Base-by-base conservation (phyloP, 2,888 invertebrate genomes). In the Drosophila diplacantha region DNA sequence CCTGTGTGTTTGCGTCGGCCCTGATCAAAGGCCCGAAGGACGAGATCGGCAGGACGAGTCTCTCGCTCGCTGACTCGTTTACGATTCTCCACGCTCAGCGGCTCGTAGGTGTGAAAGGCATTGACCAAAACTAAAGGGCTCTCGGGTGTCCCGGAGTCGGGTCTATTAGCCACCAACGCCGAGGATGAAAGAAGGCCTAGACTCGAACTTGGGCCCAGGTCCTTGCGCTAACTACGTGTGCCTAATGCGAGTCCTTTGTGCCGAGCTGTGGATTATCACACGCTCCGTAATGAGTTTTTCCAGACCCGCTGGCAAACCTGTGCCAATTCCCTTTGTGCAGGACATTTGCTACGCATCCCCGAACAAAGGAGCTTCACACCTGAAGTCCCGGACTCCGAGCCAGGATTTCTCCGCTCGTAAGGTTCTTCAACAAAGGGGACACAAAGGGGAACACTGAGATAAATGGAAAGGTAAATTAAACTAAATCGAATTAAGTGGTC, bases 201-300 rank as follows among this genome's bases (percentile, higher is more conserved):
- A 26, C 26, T 26, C 9, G 26, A 9, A 26, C 26, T 26, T 9
- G 26, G 26, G 26, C 26, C 55, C 47, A 70, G 62, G 56, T 73
- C 77, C 64, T 66, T 66, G 58, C 72, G 78, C 80, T 84, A 85
- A 85, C 85, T 74, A 85, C 67, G 83, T 84, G 85, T 85, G 74
- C 77, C 84, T 75, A 85, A 85, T 85, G 78, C 57, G 24, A 51
- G 50, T 44, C 75, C 71, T 73, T 73, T 70, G 74, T 74, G 57
- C 55, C 51, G 47, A 51, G 39, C 71, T 80, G 72, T 74, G 75
- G 81, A 85, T 84, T 84, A 84, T 85, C 82, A 81, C 85, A 85
- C 84, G 74, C 65, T 68, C 52, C 58, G 62, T 77, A 81, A 82
- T 79, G 75, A 72, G 74, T 79, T 80, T 75, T 61, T 54, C 49